Percentiles rank a stretch among this genome's conserved stretches.
Conservation (phyloP, 2,797 vertebrate genomes). For the Sebastes hopkinsi region DNA sequence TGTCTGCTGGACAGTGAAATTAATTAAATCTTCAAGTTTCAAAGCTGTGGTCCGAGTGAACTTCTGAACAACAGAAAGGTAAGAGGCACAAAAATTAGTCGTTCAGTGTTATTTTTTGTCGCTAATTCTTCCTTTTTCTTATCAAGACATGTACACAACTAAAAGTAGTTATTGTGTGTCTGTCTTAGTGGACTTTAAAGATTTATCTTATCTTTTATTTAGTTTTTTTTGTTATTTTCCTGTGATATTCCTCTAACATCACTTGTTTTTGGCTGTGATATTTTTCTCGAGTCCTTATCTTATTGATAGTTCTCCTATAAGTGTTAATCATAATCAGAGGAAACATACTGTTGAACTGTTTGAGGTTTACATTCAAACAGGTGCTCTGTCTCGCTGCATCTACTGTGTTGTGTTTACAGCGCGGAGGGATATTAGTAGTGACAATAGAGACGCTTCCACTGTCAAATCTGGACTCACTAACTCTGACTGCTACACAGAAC, state of each 20-base stretch:
- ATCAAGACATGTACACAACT: neutral
- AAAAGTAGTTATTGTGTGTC: neutral
- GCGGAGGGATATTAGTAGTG: neutral
- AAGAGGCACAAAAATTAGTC: conserved; percentile 17
- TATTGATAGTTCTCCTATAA: neutral
- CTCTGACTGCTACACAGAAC: neutral
- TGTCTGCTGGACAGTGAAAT: conserved; percentile 32
- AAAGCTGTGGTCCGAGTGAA: conserved; percentile 31
- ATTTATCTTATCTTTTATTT: neutral
- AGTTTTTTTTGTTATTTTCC: neutral
- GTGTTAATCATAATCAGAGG: neutral
- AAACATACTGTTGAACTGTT: neutral
- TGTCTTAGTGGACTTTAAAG: neutral
- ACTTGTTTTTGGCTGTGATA: neutral
- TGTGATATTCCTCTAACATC: neutral
- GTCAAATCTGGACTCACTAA: neutral
- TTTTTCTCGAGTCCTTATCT: neutral
- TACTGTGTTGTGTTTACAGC: conserved; percentile 19
- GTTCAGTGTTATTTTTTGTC: neutral
- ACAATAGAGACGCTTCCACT: neutral
- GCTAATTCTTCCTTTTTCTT: neutral
- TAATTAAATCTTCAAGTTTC: neutral
- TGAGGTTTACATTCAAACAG: neutral
- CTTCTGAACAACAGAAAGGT: conserved; percentile 53
- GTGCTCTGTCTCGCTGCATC: neutral